A percentile compares a stretch with the other conserved stretches of the same genome.
Evolutionary conservation across 2,797 vertebrate species (phyloP).

Genomic region (Melanotaenia trifasciata): DNA sequence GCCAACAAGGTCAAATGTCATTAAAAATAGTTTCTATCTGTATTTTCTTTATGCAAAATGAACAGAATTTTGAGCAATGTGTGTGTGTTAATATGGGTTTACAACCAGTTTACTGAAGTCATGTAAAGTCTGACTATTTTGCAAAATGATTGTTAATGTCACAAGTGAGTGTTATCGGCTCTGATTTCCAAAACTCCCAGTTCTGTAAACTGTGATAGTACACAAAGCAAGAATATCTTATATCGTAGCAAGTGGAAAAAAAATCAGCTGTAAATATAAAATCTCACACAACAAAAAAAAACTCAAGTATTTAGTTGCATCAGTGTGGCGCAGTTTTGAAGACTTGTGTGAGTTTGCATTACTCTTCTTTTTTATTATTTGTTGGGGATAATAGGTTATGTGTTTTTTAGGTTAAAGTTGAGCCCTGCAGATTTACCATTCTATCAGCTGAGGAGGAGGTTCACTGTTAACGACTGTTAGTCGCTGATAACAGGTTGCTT

Average conservation of each 20-base stretch:
- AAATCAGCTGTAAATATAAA: neutral
- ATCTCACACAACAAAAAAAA: neutral
- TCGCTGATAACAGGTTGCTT: slow-evolving; percentile 9
- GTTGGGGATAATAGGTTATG: neutral
- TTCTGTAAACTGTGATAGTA: no score
- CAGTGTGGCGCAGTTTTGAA: neutral
- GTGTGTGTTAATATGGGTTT: neutral
- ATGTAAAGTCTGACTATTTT: neutral
- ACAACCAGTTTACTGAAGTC: neutral
- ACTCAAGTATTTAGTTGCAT: neutral
- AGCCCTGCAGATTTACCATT: neutral
- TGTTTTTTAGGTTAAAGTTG: neutral
- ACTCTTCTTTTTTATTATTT: neutral
- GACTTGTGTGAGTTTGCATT: neutral
- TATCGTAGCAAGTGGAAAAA: no score
- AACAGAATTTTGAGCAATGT: neutral
- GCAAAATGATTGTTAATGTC: neutral
- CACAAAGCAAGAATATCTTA: no score
- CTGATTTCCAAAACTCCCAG: neutral
- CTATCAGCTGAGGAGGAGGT: slow-evolving; percentile 10
- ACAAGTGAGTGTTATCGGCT: neutral
- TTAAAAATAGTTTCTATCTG: no score
- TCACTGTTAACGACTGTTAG: slow-evolving; percentile 26
- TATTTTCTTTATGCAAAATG: neutral
- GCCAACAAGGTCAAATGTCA: neutral